Base-by-base conservation (phyloP, 2,888 invertebrate species). In the Cyaniris semiargus region DNA sequence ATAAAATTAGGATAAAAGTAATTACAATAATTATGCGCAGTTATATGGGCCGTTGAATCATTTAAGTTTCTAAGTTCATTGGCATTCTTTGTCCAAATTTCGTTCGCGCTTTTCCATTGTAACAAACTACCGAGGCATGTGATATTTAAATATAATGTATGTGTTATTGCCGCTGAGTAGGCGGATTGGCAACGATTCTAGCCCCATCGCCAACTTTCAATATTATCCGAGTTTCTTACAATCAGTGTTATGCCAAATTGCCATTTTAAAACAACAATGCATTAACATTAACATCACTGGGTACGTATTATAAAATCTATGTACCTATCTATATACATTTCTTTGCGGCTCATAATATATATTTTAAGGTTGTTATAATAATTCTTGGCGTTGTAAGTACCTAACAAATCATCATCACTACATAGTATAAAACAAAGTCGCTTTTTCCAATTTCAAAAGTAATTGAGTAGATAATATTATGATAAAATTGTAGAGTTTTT, bases 61-160 rank as follows among this genome's bases (percentile, higher is more conserved):
- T 27, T 13, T 66, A 66, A 66, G 60, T 66, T 66, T 66, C 27
- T 66, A 66, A 66, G 66, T 66, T 66, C 66, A 66, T 66, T 66
- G 66, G 66, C 66, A 60, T 66, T 66, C 27, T 66, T 66, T 66
- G 66, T 66, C 66, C 5, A 31, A 66, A 66, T 23, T 23, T 66
- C 23, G 60, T 66, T 27, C 60, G 60, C 60, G 60, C 27, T 31
- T 66, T 66, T 27, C 27, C 66, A 66, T 66, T 66, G 66, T 66
- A 66, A 66, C 66, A 66, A 31, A 66, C 66, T 27, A 66, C 66
- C 66, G 66, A 66, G 66, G 66, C 66, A 27, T 66, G 66, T 31
- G 27, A 66, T 66, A 66, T 66, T 66, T 66, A n/a, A n/a, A 66
- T 66, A 66, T 66, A 31, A 66, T 31, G 66, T 66, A 66, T 66